A percentile compares a stretch with the other conserved stretches of the same genome.
phyloP scores from a whole-genome alignment of 2,797 vertebrate species.

The Hapalemur alaotrensis region DNA sequence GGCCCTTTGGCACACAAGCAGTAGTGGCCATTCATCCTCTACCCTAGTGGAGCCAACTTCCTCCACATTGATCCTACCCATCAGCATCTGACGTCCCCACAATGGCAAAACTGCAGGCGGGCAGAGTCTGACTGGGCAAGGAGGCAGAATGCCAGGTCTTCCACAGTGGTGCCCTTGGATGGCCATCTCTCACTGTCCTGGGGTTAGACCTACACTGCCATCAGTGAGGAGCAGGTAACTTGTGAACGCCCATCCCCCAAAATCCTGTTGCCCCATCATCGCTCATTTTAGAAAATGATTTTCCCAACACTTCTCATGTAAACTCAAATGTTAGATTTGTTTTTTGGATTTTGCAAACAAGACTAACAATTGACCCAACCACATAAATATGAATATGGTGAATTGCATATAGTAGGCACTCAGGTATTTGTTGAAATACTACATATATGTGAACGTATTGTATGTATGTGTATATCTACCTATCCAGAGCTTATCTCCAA shows the following conservation, averaged over 20 bases:
- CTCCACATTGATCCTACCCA: neutral
- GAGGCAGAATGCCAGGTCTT: constrained; percentile 13
- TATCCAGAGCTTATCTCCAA: neutral
- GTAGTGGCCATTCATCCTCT: constrained; percentile 12
- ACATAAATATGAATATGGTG: neutral
- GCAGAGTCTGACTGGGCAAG: neutral
- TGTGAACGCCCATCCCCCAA: neutral
- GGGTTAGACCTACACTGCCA: neutral
- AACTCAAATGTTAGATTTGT: neutral
- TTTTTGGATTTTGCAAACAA: neutral
- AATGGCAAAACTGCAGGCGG: constrained; percentile 1
- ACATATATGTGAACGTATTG: neutral
- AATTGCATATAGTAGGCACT: neutral
- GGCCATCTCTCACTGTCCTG: neutral
- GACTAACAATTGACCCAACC: neutral
- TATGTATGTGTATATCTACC: neutral
- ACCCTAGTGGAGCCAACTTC: constrained; percentile 40
- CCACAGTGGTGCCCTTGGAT: neutral
- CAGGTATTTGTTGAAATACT: neutral
- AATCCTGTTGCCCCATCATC: neutral
- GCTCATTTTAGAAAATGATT: neutral
- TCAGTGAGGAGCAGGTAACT: neutral
- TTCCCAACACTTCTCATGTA: neutral
- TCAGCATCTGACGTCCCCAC: constrained; percentile 32
- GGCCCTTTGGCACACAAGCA: constrained; percentile 37